A percentile compares a stretch with the other conserved stretches of the same genome.
Evolutionary conservation across 2,797 vertebrate species (phyloP).

Genomic region (Spea hammondii): DNA sequence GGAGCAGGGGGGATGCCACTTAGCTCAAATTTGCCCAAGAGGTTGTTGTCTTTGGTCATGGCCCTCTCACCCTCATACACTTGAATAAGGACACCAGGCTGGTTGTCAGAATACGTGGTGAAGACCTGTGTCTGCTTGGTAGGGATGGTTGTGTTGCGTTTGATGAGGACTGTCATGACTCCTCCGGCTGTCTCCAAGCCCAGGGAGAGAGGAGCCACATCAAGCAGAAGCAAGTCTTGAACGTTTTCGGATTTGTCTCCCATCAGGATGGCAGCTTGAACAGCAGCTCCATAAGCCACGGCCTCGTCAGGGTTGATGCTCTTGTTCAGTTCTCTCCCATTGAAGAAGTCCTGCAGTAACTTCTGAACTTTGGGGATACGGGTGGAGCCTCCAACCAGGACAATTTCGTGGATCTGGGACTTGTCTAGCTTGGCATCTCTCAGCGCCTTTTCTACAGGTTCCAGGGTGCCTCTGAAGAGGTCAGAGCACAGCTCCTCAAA

Average conservation of each 20-base stretch:
- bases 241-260: constrained; percentile 64
- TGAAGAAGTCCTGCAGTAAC: constrained; percentile 53
- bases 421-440: constrained; percentile 50
- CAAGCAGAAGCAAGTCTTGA: constrained; percentile 73
- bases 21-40: constrained; percentile 72
- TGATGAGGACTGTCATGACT: constrained; percentile 61
- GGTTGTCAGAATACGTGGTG: constrained; percentile 74
- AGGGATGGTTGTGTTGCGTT: too few species aligned
- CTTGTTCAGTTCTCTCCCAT: constrained; percentile 47
- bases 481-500: constrained; percentile 54
- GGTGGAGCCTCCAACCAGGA: constrained; percentile 53
- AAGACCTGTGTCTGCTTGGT: constrained; percentile 52
- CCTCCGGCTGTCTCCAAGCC: constrained; percentile 74
- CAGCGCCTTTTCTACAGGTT: constrained; percentile 44
- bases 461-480: constrained; percentile 51
- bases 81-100: constrained; percentile 71
- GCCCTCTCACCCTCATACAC: constrained; percentile 74
- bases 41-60: constrained; percentile 76
- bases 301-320: constrained; percentile 53
- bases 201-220: constrained; percentile 71
- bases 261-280: constrained; percentile 42
- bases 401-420: constrained; percentile 48
- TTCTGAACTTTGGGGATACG: constrained; percentile 54
- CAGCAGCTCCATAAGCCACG: constrained; percentile 50
- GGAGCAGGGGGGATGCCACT: constrained; percentile 68